Percentiles rank a stretch among this genome's conserved stretches.
phyloP scores from a whole-genome alignment of 2,888 invertebrate genomes.

The Euphydryas editha region DNA sequence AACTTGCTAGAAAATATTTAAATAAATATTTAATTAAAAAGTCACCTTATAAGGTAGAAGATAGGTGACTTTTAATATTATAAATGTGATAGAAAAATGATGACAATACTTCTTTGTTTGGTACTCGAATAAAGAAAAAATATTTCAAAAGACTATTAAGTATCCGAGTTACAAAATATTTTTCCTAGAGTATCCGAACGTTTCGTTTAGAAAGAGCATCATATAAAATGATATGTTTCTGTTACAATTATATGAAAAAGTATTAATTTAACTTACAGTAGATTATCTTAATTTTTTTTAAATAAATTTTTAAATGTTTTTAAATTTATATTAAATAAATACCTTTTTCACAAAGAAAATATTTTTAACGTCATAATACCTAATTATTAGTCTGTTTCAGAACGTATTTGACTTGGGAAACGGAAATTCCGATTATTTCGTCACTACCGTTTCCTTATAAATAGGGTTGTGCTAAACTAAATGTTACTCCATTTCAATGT shows the following conservation, averaged over 20 bases:
- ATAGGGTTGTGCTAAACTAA: constrained; percentile 24
- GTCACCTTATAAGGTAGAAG: too few species aligned
- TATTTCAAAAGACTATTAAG: not conserved
- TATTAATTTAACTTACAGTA: not conserved
- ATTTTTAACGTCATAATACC: not conserved
- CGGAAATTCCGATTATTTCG: constrained; percentile 36
- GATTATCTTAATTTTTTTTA: not conserved
- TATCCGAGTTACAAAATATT: not conserved
- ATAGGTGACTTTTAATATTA: too few species aligned
- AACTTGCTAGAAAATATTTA: too few species aligned
- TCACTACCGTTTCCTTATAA: constrained; percentile 49
- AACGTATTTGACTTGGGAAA: constrained; percentile 42
- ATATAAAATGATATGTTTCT: not conserved
- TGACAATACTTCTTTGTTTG: too few species aligned
- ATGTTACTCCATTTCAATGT: not conserved
- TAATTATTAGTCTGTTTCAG: constrained; percentile 23
- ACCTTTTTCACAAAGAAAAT: not conserved
- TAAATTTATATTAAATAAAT: not conserved
- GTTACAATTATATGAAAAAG: not conserved
- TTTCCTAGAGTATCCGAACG: not conserved
- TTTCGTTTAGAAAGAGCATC: not conserved
- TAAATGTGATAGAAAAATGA: too few species aligned
- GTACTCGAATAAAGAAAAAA: too few species aligned
- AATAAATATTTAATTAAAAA: too few species aligned
- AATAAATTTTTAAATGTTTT: not conserved